A percentile compares a stretch with the other conserved stretches of the same genome.
Conservation (phyloP, 2,888 invertebrate genomes). For the Perithous albicinctus region DNA sequence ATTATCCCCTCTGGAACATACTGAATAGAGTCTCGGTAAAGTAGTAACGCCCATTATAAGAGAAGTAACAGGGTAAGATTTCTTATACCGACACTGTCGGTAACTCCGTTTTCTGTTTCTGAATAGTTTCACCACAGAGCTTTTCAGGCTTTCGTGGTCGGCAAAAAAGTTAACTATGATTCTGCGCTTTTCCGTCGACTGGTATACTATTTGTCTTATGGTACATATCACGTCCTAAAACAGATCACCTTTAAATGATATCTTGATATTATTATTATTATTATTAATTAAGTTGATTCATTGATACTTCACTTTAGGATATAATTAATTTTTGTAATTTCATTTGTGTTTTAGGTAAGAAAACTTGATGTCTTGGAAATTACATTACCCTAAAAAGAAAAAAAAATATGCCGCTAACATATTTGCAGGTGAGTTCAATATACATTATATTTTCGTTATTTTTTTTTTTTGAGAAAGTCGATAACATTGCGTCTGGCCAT, state of each 20-base stretch:
- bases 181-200: conserved; percentile 8
- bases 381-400: background rate
- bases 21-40: conserved; percentile 14
- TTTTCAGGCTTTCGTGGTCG: conserved; percentile 29
- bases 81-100: conserved; percentile 22
- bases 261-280: too few species aligned
- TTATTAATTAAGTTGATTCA: background rate
- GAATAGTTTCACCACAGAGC: background rate
- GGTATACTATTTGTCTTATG: conserved; percentile 19
- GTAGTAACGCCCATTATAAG: background rate
- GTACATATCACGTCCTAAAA: background rate
- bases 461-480: background rate
- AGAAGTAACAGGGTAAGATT: background rate
- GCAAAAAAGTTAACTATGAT: conserved; percentile 1
- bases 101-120: conserved; percentile 26
- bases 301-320: background rate
- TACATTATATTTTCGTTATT: conserved; percentile 1
- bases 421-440: conserved; percentile 46
- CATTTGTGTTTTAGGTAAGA: conserved; percentile 60
- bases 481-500: conserved; percentile 58
- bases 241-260: background rate
- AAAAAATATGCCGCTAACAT: too few species aligned
- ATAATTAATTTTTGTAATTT: background rate
- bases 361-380: background rate
- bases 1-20: background rate